Conservation (phyloP, 2,797 vertebrate species). For the Diceros bicornis region DNA sequence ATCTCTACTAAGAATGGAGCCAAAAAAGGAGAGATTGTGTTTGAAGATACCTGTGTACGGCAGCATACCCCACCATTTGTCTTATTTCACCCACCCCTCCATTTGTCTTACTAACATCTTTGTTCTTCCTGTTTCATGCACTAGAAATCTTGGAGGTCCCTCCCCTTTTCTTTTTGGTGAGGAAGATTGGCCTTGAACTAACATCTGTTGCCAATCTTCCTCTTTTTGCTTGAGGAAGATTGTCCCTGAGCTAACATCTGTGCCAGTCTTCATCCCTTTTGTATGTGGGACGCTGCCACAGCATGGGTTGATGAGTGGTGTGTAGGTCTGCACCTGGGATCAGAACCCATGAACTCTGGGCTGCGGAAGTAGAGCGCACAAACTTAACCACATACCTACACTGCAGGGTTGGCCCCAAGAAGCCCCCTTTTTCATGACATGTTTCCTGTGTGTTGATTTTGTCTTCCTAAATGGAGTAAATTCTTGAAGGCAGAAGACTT, state of each 20-base stretch:
- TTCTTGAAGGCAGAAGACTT: slow-evolving; percentile 34
- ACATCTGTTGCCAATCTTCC: too few species aligned
- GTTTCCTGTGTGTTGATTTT: slow-evolving; percentile 49
- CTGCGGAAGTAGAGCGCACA: too few species aligned
- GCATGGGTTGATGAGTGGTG: too few species aligned
- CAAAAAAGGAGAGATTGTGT: slow-evolving; percentile 4
- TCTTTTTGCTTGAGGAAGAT: too few species aligned
- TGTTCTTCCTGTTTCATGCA: slow-evolving; percentile 33
- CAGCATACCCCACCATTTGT: neutral
- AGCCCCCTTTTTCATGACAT: neutral
- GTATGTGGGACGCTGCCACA: too few species aligned
- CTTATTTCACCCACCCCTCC: neutral
- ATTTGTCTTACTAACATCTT: neutral
- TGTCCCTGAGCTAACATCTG: too few species aligned
- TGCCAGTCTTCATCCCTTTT: too few species aligned
- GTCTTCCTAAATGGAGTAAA: slow-evolving; percentile 3
- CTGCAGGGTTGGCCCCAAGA: too few species aligned
- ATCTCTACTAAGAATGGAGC: neutral
- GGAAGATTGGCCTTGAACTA: too few species aligned
- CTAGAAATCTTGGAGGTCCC: neutral
- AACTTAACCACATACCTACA: too few species aligned
- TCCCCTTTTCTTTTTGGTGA: neutral
- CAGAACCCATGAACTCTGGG: too few species aligned
- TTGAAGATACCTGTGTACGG: neutral
- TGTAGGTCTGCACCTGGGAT: too few species aligned